These are phyloP conservation scores for Tapirus terrestris DNA, from an alignment of 2,113 vertebrate species.

Conservation along the genomic window DNA sequence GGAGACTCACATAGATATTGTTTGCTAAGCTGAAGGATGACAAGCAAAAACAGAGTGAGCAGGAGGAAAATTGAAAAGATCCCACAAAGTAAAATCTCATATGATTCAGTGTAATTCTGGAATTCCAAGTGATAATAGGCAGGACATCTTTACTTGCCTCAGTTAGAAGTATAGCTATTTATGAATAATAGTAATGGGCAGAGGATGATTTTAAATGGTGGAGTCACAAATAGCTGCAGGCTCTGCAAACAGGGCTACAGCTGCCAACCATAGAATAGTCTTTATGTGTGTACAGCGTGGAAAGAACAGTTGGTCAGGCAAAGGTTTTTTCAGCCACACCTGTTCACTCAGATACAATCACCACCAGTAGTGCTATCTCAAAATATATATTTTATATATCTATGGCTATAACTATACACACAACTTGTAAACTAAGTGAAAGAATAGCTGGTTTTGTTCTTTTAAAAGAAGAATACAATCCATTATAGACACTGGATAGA, in stretches of 20 bases:
- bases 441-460: neutral
- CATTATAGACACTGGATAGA: neutral
- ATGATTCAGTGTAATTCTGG: neutral
- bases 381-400: neutral
- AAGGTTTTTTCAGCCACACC: slow-evolving; percentile 46
- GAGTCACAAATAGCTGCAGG: neutral
- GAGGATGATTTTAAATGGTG: neutral
- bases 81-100: neutral
- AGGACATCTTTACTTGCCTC: neutral
- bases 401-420: neutral
- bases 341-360: slow-evolving; percentile 10
- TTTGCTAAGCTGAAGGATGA: neutral
- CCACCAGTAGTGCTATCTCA: neutral
- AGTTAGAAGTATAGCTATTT: neutral
- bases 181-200: neutral
- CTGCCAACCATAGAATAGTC: neutral
- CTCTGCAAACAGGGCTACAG: slow-evolving; percentile 22
- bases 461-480: neutral
- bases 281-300: neutral
- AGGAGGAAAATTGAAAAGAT: neutral
- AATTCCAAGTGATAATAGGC: neutral
- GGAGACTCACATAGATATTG: neutral
- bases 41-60: neutral
- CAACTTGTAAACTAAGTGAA: neutral
- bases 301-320: slow-evolving; percentile 49